These are phyloP conservation scores for Cydia fagiglandana DNA, from an alignment of 1,140 invertebrate genomes.

Conservation along the genomic window DNA sequence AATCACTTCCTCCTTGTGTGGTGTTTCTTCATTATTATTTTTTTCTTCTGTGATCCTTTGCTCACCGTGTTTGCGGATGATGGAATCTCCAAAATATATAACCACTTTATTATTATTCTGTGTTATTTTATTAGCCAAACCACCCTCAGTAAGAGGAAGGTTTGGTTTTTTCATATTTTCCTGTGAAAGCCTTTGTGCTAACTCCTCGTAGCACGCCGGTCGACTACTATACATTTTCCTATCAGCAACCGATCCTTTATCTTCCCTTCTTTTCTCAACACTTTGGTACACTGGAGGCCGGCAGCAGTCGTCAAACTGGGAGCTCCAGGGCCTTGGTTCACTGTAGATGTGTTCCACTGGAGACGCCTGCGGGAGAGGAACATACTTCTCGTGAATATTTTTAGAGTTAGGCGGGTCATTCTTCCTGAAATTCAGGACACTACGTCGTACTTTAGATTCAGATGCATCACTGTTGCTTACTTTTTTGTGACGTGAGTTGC, in stretches of 20 bases:
- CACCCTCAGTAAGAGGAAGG: slow-evolving; percentile 47
- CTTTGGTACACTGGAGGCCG: slow-evolving; percentile 68
- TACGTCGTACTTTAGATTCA: slow-evolving; percentile 61
- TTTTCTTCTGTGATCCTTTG: slow-evolving; percentile 61
- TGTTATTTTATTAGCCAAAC: slow-evolving; percentile 70
- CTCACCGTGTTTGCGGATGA: slow-evolving; percentile 76
- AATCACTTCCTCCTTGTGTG: slow-evolving; percentile 69
- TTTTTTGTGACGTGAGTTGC: slow-evolving; percentile 69
- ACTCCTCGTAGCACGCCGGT: slow-evolving; percentile 74
- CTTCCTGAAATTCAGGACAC: slow-evolving; percentile 71
- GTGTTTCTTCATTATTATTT: slow-evolving; percentile 47
- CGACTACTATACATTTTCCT: slow-evolving; percentile 70
- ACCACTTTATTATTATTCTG: slow-evolving; percentile 83
- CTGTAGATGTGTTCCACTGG: slow-evolving; percentile 69
- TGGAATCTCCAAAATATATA: slow-evolving; percentile 85
- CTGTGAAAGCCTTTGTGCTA: slow-evolving; percentile 66
- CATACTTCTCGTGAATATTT: slow-evolving; percentile 74
- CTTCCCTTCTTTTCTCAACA: slow-evolving; percentile 70
- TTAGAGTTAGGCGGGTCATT: slow-evolving; percentile 63
- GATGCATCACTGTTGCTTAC: slow-evolving; percentile 58
- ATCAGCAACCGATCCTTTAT: slow-evolving; percentile 57
- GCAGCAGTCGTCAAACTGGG: slow-evolving; percentile 64
- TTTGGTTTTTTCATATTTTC: slow-evolving; percentile 63
- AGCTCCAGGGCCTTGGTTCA: slow-evolving; percentile 65
- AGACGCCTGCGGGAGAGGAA: slow-evolving; percentile 65